These are phyloP conservation scores for Lordiphosa stackelbergi DNA, from an alignment of 1,140 invertebrate species.

Conservation along the genomic window DNA sequence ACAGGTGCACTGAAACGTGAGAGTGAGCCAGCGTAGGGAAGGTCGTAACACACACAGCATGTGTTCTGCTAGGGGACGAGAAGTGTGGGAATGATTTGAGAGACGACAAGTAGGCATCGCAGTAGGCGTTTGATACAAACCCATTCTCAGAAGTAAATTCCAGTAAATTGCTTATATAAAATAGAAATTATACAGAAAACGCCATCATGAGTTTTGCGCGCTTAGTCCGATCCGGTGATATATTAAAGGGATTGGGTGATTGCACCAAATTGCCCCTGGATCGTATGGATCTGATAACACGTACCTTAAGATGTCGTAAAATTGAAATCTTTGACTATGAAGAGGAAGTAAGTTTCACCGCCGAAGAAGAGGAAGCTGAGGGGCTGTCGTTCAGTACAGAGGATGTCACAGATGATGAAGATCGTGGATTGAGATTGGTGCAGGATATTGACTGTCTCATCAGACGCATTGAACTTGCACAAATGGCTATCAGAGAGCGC, in stretches of 20 bases:
- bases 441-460: slow-evolving; percentile 40
- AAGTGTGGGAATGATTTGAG: too few species aligned
- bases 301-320: slow-evolving; percentile 19
- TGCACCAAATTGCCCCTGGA: slow-evolving; percentile 26
- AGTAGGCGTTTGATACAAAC: too few species aligned
- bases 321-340: slow-evolving; percentile 47
- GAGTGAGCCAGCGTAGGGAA: too few species aligned
- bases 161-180: not conserved
- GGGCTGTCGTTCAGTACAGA: not conserved
- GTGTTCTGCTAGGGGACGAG: too few species aligned
- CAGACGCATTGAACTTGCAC: slow-evolving; percentile 39
- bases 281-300: slow-evolving; percentile 36
- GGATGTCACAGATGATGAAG: slow-evolving; percentile 28
- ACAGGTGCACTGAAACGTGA: slow-evolving; percentile 61
- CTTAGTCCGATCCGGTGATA: not conserved
- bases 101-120: too few species aligned
- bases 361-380: slow-evolving; percentile 24
- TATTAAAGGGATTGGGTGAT: slow-evolving; percentile 7
- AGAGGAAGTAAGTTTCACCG: slow-evolving; percentile 41
- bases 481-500: slow-evolving; percentile 26
- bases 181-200: too few species aligned
- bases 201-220: not conserved
- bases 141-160: not conserved
- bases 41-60: too few species aligned
- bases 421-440: slow-evolving; percentile 1